phyloP scores from a whole-genome alignment of 1,140 invertebrate species.

The Ostrea edulis region DNA sequence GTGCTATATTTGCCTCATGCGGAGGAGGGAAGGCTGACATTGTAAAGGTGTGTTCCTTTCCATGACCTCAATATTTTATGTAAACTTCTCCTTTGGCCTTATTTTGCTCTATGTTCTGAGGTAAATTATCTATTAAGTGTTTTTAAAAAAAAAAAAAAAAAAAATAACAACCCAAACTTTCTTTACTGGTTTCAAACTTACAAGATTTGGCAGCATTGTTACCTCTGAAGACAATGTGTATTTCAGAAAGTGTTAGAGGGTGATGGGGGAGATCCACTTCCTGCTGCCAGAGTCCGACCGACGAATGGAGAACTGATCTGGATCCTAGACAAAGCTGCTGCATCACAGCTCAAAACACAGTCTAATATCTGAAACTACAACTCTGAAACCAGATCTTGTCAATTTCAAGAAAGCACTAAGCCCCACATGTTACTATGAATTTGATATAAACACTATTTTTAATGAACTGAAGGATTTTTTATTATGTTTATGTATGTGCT shows the following conservation, averaged over 20 bases:
- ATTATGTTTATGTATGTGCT: no score
- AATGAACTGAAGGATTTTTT: no score
- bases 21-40: constrained; percentile 94
- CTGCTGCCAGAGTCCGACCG: constrained; percentile 87
- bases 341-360: constrained; percentile 70
- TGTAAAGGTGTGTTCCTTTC: constrained; percentile 86
- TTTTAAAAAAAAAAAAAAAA: background rate
- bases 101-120: background rate
- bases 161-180: background rate
- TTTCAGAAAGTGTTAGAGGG: constrained; percentile 87
- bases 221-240: constrained; percentile 41
- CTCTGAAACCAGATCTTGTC: background rate
- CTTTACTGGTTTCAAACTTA: background rate
- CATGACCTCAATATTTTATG: no score
- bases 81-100: background rate
- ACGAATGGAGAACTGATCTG: constrained; percentile 86
- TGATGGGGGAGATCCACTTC: constrained; percentile 84
- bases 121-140: background rate
- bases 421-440: no score
- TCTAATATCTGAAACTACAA: constrained; percentile 40
- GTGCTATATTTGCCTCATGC: constrained; percentile 90
- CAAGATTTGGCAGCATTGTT: background rate
- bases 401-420: no score
- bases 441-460: no score
- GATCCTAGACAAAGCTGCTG: constrained; percentile 90